Base-by-base conservation (phyloP, 1,140 invertebrate species). In the Tribolium castaneum region DNA sequence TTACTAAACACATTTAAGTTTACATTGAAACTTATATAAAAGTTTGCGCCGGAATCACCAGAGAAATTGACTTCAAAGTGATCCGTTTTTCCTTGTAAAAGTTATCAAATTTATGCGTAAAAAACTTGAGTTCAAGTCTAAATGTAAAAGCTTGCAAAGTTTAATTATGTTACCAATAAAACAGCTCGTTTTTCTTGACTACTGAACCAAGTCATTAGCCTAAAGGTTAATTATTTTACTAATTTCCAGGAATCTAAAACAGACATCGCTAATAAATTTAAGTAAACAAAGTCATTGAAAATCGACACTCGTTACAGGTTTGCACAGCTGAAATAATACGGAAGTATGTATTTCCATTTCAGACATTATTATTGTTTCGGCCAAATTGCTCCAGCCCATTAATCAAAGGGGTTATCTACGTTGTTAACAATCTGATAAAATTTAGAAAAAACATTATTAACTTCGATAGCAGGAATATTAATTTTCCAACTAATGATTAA, bases 81-180 rank as follows among this genome's bases (percentile, higher is more conserved):
- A 66, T 35, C 59, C 30, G 59, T 35, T 66, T 66, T 66, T 25
- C 14, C 59, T 66, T 22, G n/a, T 35, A 35, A 66, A 66, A 66
- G 25, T 66, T 66, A 39, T 66, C 59, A 66, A 66, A 66, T 66
- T 66, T 66, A 66, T 66, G 59, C 59, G 59, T 39, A 13, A 66
- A 66, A 66, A 66, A 66, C 22, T 35, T 34, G n/a, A 35, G 19
- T 59, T 59, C 19, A 10, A 59, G 30, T 66, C 14, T 66, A 30
- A 66, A 66, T 34, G 59, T 30, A 66, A 66, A 66, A 66, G 59
- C 59, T 66, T 30, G 3, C 59, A n/a, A 35, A 66, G 25, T 35
- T 66, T 66, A 66, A 66, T 66, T 66, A 66, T 66, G 59, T 66
- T 66, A 66, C 9, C 25, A 66, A 35, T 66, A 34, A 66, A 66